Percentiles rank a stretch among this genome's conserved stretches.
These are phyloP conservation scores for Dione vanillae DNA, from an alignment of 2,888 invertebrate species.

Conservation along the genomic window DNA sequence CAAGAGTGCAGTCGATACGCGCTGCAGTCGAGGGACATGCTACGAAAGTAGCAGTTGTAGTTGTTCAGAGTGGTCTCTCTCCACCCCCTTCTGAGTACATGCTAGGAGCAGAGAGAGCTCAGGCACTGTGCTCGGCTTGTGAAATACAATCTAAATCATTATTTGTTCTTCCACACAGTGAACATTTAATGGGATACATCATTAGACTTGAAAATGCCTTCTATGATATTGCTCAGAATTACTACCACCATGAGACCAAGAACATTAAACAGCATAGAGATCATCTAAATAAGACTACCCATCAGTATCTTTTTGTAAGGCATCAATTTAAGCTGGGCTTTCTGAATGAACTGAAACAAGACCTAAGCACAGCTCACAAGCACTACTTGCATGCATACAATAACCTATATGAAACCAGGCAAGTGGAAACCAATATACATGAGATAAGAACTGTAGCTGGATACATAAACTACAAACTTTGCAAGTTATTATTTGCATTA, in stretches of 20 bases:
- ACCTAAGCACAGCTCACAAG: constrained; percentile 93
- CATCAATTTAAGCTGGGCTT: constrained; percentile 99
- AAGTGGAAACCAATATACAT: constrained; percentile 94
- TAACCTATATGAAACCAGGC: constrained; percentile 93
- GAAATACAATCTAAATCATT: constrained; percentile 96
- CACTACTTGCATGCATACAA: constrained; percentile 95
- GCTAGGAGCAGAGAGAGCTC: constrained; percentile 94
- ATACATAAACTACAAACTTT: constrained; percentile 97
- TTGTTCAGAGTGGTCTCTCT: constrained; percentile 93
- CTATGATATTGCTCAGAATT: constrained; percentile 95
- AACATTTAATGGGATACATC: constrained; percentile 91
- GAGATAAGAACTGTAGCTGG: constrained; percentile 98
- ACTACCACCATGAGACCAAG: constrained; percentile 95
- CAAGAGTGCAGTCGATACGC: constrained; percentile 92
- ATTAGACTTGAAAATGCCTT: constrained; percentile 95
- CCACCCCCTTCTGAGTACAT: constrained; percentile 92
- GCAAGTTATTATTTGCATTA: constrained; percentile 93
- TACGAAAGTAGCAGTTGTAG: constrained; percentile 93
- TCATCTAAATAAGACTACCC: constrained; percentile 94
- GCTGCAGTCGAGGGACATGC: constrained; percentile 89
- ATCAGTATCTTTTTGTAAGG: constrained; percentile 95
- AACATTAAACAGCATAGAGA: constrained; percentile 95
- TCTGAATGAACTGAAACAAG: constrained; percentile 96
- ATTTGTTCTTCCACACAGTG: constrained; percentile 95
- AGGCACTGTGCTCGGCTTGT: constrained; percentile 95